A percentile compares a stretch with the other conserved stretches of the same genome.
These are phyloP conservation scores for Gymnobelideus leadbeateri DNA, from an alignment of 2,113 vertebrate genomes.

Conservation along the genomic window DNA sequence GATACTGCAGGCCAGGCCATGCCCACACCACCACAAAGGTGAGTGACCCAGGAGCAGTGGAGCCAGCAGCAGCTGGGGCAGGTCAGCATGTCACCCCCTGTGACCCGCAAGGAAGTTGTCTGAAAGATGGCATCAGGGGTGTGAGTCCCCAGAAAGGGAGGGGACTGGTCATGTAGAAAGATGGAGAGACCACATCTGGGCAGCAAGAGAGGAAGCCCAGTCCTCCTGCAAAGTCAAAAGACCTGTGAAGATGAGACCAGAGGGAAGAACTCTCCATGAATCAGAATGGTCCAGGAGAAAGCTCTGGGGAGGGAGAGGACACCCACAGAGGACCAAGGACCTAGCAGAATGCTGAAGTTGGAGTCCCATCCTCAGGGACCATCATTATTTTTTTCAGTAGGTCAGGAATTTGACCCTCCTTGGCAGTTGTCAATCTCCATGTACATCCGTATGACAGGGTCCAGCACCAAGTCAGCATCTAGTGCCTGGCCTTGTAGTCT, in stretches of 20 bases:
- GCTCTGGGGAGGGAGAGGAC: too few relatives aligned
- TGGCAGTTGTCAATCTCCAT: too few relatives aligned
- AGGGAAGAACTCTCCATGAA: not conserved
- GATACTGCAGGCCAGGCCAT: not conserved
- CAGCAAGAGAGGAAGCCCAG: not conserved
- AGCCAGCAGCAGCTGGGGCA: too few relatives aligned
- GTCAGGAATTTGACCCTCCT: not conserved
- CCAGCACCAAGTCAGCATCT: not conserved
- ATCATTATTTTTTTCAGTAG: not conserved
- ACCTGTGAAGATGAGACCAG: not conserved
- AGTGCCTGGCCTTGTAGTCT: not conserved
- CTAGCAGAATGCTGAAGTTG: not conserved
- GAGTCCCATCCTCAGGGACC: not conserved
- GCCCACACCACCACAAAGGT: not conserved
- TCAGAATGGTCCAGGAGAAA: too few relatives aligned
- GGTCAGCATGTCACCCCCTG: too few relatives aligned
- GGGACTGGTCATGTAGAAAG: not conserved
- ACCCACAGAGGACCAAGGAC: too few relatives aligned
- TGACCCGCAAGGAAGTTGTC: not conserved
- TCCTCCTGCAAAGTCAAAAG: not conserved
- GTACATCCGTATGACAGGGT: not conserved
- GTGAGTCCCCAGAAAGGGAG: not conserved
- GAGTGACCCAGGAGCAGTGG: not conserved
- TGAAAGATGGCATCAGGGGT: not conserved
- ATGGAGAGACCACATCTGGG: too few relatives aligned